Conservation (phyloP, 2,888 invertebrate genomes). For the Trisateles emortualis region DNA sequence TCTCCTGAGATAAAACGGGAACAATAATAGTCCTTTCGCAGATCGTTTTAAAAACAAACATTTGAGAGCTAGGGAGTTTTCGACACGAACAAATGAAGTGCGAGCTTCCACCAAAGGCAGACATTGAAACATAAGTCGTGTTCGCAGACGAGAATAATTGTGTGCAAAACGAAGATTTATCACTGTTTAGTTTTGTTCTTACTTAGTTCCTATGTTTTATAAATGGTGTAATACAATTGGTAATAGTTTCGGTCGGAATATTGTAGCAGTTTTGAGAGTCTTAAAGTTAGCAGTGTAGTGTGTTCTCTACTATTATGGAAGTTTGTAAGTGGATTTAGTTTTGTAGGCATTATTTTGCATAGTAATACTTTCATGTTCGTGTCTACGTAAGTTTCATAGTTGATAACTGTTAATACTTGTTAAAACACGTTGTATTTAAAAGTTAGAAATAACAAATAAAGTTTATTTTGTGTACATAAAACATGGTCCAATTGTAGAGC, state of each 20-base stretch:
- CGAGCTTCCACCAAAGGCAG: slow-evolving; percentile 51
- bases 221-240: slow-evolving; percentile 33
- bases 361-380: neutral
- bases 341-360: neutral
- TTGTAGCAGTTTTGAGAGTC: slow-evolving; percentile 1
- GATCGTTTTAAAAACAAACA: slow-evolving; percentile 47
- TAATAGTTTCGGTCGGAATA: slow-evolving; percentile 10
- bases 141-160: slow-evolving; percentile 67
- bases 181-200: slow-evolving; percentile 50
- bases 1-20: slow-evolving; percentile 34
- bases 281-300: slow-evolving; percentile 16
- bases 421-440: neutral
- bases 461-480: slow-evolving; percentile 8
- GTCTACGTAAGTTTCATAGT: neutral
- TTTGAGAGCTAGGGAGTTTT: slow-evolving; percentile 39
- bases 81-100: slow-evolving; percentile 56
- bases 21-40: slow-evolving; percentile 41
- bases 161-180: slow-evolving; percentile 71
- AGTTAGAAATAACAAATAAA: neutral
- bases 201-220: slow-evolving; percentile 42
- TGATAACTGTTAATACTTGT: neutral
- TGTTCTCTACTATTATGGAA: neutral
- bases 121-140: slow-evolving; percentile 70
- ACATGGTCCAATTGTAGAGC: slow-evolving; percentile 36
- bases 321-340: slow-evolving; percentile 2